Percentiles rank a stretch among this genome's conserved stretches.
phyloP scores from a whole-genome alignment of 2,797 vertebrate genomes.

The Leuciscus waleckii region DNA sequence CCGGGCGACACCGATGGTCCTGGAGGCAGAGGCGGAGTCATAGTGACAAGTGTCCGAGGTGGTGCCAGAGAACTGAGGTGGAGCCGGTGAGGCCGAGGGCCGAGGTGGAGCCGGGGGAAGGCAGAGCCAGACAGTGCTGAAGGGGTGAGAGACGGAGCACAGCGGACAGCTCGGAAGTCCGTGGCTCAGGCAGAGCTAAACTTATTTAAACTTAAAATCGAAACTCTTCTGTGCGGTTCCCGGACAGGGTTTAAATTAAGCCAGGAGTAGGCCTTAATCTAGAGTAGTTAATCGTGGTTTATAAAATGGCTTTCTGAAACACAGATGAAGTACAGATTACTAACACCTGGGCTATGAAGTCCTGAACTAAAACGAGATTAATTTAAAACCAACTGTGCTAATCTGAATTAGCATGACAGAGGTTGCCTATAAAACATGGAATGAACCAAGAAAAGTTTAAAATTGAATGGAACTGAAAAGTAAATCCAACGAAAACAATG shows the following conservation, averaged over 20 bases:
- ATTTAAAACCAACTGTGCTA: not conserved
- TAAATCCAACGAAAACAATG: no score
- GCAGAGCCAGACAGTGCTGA: not conserved
- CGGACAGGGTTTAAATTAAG: not conserved
- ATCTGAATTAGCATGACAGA: not conserved
- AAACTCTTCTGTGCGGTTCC: not conserved
- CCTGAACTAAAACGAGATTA: not conserved
- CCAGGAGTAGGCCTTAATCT: not conserved
- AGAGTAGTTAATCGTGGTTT: no score
- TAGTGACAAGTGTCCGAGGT: not conserved
- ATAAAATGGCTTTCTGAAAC: no score
- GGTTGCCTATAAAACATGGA: not conserved
- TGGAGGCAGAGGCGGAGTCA: not conserved
- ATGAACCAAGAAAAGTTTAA: not conserved
- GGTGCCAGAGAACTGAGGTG: not conserved
- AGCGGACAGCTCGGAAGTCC: not conserved
- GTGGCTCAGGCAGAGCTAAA: not conserved
- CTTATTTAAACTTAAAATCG: no score
- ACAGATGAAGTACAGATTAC: no score
- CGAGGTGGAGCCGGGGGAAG: not conserved
- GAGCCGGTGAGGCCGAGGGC: not conserved
- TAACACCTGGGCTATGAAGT: not conserved
- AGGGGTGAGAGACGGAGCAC: no score
- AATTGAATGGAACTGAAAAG: not conserved
- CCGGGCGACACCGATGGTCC: not conserved